These are phyloP conservation scores for Myocastor coypus DNA, from an alignment of 2,113 vertebrate species.

Conservation along the genomic window DNA sequence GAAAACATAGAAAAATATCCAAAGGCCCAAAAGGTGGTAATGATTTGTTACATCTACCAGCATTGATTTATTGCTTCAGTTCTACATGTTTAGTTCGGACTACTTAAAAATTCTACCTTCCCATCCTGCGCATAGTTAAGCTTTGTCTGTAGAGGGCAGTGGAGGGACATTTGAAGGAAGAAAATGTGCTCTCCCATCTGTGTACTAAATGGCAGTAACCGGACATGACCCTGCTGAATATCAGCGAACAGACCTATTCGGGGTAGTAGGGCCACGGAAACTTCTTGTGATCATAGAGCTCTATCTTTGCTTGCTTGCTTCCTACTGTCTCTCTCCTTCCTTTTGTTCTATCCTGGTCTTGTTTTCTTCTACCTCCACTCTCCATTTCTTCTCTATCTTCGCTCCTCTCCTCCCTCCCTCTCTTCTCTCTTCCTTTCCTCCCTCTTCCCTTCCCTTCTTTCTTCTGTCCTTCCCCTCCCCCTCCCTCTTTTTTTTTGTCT, in stretches of 20 bases:
- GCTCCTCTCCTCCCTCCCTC: no score
- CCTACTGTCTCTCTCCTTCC: no score
- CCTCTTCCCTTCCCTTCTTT: no score
- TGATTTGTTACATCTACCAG: background rate
- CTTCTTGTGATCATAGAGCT: background rate
- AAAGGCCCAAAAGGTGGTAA: background rate
- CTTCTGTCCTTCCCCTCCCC: no score
- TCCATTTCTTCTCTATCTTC: background rate
- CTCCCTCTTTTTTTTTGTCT: no score
- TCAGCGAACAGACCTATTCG: background rate
- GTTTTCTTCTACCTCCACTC: background rate
- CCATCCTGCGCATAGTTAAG: background rate
- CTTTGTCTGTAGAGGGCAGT: background rate
- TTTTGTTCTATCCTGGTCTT: accelerated
- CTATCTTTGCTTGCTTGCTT: background rate
- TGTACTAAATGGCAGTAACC: background rate
- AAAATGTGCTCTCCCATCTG: background rate
- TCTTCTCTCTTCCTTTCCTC: no score
- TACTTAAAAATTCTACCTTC: background rate
- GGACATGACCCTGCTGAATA: no score
- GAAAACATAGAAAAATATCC: background rate
- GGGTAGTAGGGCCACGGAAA: background rate
- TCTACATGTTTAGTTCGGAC: background rate
- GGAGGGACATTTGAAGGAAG: background rate
- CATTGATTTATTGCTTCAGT: background rate